Evolutionary conservation across 2,113 vertebrate species (phyloP), one percentile per base, ranked within the genome.

Genomic region (Aptenodytes forsteri): DNA sequence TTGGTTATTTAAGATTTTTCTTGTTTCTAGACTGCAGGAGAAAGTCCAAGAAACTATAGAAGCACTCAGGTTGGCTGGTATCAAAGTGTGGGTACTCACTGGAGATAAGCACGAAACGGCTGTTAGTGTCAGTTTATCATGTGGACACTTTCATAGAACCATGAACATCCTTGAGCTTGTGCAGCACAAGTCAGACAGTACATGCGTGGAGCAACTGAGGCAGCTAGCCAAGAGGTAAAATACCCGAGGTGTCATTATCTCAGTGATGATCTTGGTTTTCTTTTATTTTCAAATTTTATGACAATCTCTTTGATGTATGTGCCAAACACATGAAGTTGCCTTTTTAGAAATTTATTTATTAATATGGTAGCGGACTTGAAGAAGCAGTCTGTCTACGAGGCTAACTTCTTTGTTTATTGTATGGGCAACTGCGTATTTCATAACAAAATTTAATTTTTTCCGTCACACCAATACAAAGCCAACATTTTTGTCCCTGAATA

Each of bases 41-140:
- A 99, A 99, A 98, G 99, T 99, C 77, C 99, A 99, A 97, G 99
- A 99, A 98, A 99, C 99, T 10, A 99, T 99, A 69, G 99, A 99
- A 97, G 99, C 99, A 6, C 97, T 99, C 82, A 99, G 99, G 32
- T 94, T 99, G 97, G 99, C 99, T 59, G 99, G 99, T 65, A 99
- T 99, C 97, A 99, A 99, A 98, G 99, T 99, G 30, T 99, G 99
- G 99, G 99, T 99, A 76, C 98, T 99, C 93, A 99, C 99, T 8
- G 99, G 99, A 47, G 99, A 99, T 97, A 99, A 99, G 96, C 99
- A 99, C 0, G 99, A 99, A 96, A 99, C 99, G 0, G 99, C 99
- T 42, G 99, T 99, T 65, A 99, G 99, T 52, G 99, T 99, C 97
- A 99, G 99, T 94, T 98, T 99, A 59, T 99, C 99, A 2, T 99